Evolutionary conservation across 2,888 invertebrate species (phyloP), one percentile per base, ranked within the genome.

Genomic region (Tetragonisca angustula): DNA sequence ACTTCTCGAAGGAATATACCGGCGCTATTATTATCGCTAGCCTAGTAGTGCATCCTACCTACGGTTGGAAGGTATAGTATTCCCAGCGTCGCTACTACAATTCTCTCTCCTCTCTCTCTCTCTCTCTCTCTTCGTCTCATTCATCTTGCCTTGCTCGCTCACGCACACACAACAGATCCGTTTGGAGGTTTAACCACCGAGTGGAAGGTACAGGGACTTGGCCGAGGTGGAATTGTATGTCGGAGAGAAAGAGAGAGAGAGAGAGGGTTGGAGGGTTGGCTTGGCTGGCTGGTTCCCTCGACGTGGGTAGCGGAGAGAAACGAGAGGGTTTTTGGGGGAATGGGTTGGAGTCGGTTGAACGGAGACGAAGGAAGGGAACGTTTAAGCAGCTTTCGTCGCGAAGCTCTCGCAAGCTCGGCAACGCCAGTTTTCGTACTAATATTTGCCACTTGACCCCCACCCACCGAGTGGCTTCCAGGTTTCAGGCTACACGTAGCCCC

Each of bases 341-440:
- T 61, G 61, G 52, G 52, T 15, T 72, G 84, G 79, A 81, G 76
- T 77, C 79, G 83, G 89, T 89, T 83, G 59, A 79, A 79, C 79
- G 64, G 85, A 74, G 84, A 82, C 82, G 72, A 82, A 74, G 82
- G 88, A 85, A 79, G 83, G 80, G 91, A 90, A 89, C 87, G 89
- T 91, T 93, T 94, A 94, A 94, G 94, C 94, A 92, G 94, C 94
- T 94, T 94, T 94, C 92, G 92, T 92, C 92, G 92, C 91, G 90
- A 89, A 91, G 89, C 86, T 88, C 87, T 84, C 91, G 88, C 88
- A 91, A 91, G 91, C 91, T 91, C 91, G 89, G 90, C 90, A 91
- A 88, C 92, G 89, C 91, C 91, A 92, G 93, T 93, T 93, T 93
- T 94, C 93, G 89, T 94, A 93, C 94, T 94, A 94, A 94, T 94